Evolutionary conservation across 2,888 invertebrate species (phyloP).

Genomic region (Trisateles emortualis): DNA sequence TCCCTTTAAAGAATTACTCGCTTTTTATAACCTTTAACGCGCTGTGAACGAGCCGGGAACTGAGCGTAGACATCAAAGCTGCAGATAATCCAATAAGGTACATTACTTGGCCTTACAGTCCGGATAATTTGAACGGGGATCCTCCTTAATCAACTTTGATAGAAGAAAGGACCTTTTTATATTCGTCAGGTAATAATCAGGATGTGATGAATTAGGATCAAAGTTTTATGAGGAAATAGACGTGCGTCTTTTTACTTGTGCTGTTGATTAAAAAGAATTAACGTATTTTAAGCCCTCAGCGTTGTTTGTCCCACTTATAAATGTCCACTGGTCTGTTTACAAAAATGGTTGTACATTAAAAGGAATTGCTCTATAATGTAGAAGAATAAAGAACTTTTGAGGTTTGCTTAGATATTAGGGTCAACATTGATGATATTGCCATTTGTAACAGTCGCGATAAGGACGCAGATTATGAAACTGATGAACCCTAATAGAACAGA

Average conservation of each 20-base stretch:
- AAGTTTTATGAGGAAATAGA: slow-evolving; percentile 47
- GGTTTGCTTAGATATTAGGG: no score
- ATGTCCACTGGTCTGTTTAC: no score
- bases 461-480: no score
- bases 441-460: no score
- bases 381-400: no score
- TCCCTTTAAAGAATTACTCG: slow-evolving; percentile 75
- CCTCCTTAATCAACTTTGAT: slow-evolving; percentile 74
- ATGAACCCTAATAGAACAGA: no score
- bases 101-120: slow-evolving; percentile 68
- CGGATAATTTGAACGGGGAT: slow-evolving; percentile 72
- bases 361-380: no score
- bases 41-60: slow-evolving; percentile 67
- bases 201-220: slow-evolving; percentile 66
- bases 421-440: no score
- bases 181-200: slow-evolving; percentile 68
- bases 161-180: slow-evolving; percentile 68
- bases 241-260: slow-evolving; percentile 19
- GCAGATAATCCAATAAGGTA: slow-evolving; percentile 81
- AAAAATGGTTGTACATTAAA: no score
- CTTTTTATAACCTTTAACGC: slow-evolving; percentile 78
- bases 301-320: not conserved
- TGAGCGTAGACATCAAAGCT: slow-evolving; percentile 77
- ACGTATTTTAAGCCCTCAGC: not conserved
- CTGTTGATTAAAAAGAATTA: slow-evolving; percentile 43